phyloP scores from a whole-genome alignment of 2,888 invertebrate genomes.

The Caenorhabditis imperialis region DNA sequence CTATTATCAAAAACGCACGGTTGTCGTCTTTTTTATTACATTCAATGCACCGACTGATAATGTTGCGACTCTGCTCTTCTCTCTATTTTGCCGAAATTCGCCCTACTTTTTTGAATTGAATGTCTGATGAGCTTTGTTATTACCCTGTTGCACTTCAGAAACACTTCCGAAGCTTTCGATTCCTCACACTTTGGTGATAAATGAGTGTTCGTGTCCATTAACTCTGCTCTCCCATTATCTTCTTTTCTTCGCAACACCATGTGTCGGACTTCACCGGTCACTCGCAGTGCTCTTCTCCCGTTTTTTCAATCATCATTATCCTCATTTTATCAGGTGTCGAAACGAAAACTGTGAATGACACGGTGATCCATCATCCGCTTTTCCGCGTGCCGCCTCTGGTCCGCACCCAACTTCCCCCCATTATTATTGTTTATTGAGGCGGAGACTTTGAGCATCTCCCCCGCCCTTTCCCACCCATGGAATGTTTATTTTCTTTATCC shows the following conservation, averaged over 20 bases:
- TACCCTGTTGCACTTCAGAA: not conserved
- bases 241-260: not conserved
- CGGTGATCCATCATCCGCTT: slow-evolving; percentile 41
- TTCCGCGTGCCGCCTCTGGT: slow-evolving; percentile 5
- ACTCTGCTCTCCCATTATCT: not conserved
- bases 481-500: slow-evolving; percentile 30
- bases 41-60: slow-evolving; percentile 23
- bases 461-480: slow-evolving; percentile 4
- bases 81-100: not conserved
- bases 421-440: slow-evolving; percentile 51
- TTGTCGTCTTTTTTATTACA: slow-evolving; percentile 32
- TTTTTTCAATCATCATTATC: slow-evolving; percentile 4
- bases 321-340: slow-evolving; percentile 46
- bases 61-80: slow-evolving; percentile 11
- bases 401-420: slow-evolving; percentile 13
- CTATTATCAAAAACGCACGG: slow-evolving; percentile 41
- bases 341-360: slow-evolving; percentile 48
- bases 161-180: slow-evolving; percentile 7
- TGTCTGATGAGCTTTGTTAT: not conserved
- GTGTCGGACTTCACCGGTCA: not conserved
- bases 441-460: slow-evolving; percentile 7
- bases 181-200: slow-evolving; percentile 24
- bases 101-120: slow-evolving; percentile 4
- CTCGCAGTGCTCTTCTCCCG: not conserved
- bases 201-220: slow-evolving; percentile 5